Evolutionary conservation across 2,113 vertebrate genomes (phyloP).

Genomic region (Chitala chitala): DNA sequence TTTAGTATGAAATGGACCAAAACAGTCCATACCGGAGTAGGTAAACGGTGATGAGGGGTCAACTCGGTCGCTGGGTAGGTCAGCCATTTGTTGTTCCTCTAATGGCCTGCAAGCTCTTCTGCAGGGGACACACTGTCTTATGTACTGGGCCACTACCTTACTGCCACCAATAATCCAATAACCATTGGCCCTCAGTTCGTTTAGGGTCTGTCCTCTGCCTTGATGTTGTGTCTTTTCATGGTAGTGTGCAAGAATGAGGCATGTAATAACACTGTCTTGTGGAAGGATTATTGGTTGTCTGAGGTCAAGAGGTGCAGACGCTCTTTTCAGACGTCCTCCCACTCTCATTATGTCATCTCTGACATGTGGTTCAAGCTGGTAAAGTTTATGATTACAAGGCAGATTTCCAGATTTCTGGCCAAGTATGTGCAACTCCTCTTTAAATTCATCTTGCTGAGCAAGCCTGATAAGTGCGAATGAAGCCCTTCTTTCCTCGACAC

Average conservation of each 20-base stretch:
- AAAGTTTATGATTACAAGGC: slow-evolving; percentile 7
- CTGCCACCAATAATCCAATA: slow-evolving; percentile 5
- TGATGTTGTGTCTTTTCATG: too few relatives aligned
- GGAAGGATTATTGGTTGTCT: not conserved
- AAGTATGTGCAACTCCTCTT: slow-evolving; percentile 15
- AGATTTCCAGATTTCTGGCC: slow-evolving; percentile 3
- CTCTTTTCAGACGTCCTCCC: not conserved
- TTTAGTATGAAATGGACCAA: slow-evolving; percentile 11
- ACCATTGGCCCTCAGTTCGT: too few relatives aligned
- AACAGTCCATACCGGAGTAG: not conserved
- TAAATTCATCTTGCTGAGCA: slow-evolving; percentile 21
- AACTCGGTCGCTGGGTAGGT: not conserved
- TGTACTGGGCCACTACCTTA: slow-evolving; percentile 10
- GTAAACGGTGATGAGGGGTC: not conserved
- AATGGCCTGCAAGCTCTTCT: not conserved
- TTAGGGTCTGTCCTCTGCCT: too few relatives aligned
- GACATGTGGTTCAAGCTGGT: not conserved
- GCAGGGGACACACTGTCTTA: slow-evolving; percentile 12
- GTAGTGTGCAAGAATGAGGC: not conserved
- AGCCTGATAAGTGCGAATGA: slow-evolving; percentile 2
- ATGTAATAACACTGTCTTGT: not conserved
- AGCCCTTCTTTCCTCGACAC: slow-evolving; percentile 24
- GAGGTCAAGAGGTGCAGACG: not conserved
- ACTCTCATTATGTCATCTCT: not conserved
- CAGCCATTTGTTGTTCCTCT: not conserved